Base-by-base conservation (phyloP, 2,113 vertebrate genomes). In the Hippolais icterina region DNA sequence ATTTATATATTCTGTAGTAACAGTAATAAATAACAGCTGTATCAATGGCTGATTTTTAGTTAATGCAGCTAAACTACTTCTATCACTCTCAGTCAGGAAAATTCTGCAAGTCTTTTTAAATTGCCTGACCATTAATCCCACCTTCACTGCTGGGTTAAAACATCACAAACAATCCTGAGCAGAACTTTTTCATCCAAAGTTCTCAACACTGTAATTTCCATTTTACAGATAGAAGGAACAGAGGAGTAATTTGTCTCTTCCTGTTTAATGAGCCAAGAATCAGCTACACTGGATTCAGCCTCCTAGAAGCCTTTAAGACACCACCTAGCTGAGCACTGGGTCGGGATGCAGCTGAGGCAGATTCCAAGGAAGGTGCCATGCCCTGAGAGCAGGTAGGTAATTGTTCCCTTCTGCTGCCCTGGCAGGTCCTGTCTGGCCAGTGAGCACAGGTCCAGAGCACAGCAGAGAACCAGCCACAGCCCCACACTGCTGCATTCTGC, bases 391-490 rank as follows among this genome's bases (percentile, higher is more conserved):
- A 29, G 35, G 44, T 1, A 20, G 68, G 31, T 28, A 46, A 33
- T 3, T 2, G 27, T 6, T 71, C 11, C n/a, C 27, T 22, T 24
- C 53, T 53, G 42, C n/a, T 65, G 50, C 52, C 37, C 59, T 12
- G 23, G 46, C 25, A 46, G 72, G 37, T 35, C 15, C 6, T 0
- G 5, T 41, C 37, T 47, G n/a, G 47, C 33, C 78, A 54, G 28
- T 0, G 27, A 75, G 49, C 0, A 1, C 6, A 12, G 25, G 22
- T 6, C 13, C 33, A 7, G 66, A 39, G 71, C 49, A 11, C 21
- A 42, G 82, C 42, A 70, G 23, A 69, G 69, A 11, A 20, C 11
- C 33, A 53, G 42, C 14, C 33, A 17, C 54, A 56, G 69, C 33
- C 10, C 11, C 33, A 47, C 12, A 4, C 11, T 13, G 50, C 50